Percentiles rank a stretch among this genome's conserved stretches.
These are phyloP conservation scores for Agelastica alni DNA, from an alignment of 2,888 invertebrate genomes.

Conservation along the genomic window DNA sequence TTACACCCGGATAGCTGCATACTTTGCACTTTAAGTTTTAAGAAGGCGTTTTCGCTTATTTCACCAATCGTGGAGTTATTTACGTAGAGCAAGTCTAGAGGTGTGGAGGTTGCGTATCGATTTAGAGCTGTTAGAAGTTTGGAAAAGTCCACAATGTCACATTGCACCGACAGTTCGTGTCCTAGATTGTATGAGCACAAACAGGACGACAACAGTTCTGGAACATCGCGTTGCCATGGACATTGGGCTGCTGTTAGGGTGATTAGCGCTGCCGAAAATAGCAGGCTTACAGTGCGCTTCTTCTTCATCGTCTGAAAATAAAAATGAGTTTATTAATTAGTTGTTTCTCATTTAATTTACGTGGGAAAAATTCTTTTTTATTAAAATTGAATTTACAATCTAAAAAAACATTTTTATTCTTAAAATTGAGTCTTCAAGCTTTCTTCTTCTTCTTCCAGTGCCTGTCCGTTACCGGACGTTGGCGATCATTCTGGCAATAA, in stretches of 20 bases:
- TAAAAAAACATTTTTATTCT: too few relatives aligned
- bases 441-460: too few relatives aligned
- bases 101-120: slow-evolving; percentile 67
- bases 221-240: slow-evolving; percentile 79
- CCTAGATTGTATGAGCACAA: slow-evolving; percentile 87
- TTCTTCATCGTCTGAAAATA: slow-evolving; percentile 52
- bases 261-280: slow-evolving; percentile 42
- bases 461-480: too few relatives aligned
- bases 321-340: too few relatives aligned
- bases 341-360: too few relatives aligned
- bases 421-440: too few relatives aligned
- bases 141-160: slow-evolving; percentile 84
- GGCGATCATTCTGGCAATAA: too few relatives aligned
- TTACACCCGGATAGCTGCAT: slow-evolving; percentile 84
- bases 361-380: too few relatives aligned
- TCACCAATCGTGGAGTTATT: slow-evolving; percentile 81
- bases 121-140: slow-evolving; percentile 75
- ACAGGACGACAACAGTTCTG: slow-evolving; percentile 80
- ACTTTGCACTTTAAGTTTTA: slow-evolving; percentile 75
- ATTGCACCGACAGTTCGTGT: slow-evolving; percentile 84
- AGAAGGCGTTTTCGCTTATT: slow-evolving; percentile 70
- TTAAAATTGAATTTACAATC: too few relatives aligned
- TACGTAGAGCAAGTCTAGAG: slow-evolving; percentile 83
- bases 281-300: slow-evolving; percentile 41
- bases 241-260: slow-evolving; percentile 66